These are phyloP conservation scores for Oostethus manadensis DNA, from an alignment of 2,113 vertebrate genomes.

Conservation along the genomic window DNA sequence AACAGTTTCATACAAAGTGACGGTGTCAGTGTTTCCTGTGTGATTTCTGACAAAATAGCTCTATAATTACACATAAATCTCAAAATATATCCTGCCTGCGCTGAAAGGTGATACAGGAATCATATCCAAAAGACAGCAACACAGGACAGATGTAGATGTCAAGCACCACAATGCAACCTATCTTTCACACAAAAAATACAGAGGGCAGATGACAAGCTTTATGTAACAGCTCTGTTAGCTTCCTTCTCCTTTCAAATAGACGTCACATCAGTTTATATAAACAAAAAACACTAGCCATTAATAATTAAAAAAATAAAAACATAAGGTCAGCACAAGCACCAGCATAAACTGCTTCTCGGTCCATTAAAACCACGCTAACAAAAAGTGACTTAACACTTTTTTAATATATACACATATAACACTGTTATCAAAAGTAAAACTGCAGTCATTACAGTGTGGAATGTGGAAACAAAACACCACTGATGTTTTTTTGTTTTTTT, in stretches of 20 bases:
- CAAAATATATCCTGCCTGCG: conserved; percentile 9
- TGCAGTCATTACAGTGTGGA: conserved; percentile 29
- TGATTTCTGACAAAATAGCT: conserved; percentile 48
- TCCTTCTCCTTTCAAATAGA: conserved; percentile 42
- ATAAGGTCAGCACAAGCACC: conserved; percentile 11
- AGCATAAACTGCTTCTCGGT: conserved; percentile 27
- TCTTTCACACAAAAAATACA: conserved; percentile 28
- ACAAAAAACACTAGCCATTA: conserved; percentile 46
- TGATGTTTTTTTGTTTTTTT: conserved; percentile 5
- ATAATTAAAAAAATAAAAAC: conserved; percentile 18
- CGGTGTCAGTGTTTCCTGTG: conserved; percentile 46
- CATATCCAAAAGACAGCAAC: not conserved
- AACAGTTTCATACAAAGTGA: conserved; percentile 67
- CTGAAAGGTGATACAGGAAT: conserved; percentile 16
- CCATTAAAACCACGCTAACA: conserved; percentile 7
- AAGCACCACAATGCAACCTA: conserved; percentile 19
- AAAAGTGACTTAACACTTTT: conserved; percentile 39
- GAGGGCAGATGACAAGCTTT: conserved; percentile 31
- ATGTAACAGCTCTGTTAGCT: conserved; percentile 3
- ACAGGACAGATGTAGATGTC: conserved; percentile 11
- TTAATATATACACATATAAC: conserved; percentile 9
- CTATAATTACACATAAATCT: conserved; percentile 21
- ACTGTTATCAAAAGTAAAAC: conserved; percentile 28
- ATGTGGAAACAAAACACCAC: conserved; percentile 16
- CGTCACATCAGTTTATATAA: conserved; percentile 54